Evolutionary conservation across 2,797 vertebrate genomes (phyloP).

Genomic region (Microhierax caerulescens): DNA sequence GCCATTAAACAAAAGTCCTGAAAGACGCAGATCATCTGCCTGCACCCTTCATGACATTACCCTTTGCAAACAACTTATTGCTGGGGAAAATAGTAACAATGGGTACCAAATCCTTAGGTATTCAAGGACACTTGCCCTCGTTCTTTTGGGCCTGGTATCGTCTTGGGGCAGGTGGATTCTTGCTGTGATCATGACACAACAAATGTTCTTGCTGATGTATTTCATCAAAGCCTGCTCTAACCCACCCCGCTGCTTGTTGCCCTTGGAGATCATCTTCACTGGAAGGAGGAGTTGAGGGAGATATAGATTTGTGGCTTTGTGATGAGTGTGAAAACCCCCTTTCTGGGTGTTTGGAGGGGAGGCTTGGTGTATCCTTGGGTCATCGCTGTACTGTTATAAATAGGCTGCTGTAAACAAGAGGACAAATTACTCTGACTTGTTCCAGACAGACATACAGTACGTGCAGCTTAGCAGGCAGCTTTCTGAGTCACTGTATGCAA

Average conservation of each 20-base stretch:
- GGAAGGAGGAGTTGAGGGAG: not conserved
- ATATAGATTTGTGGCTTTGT: not conserved
- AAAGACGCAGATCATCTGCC: not conserved
- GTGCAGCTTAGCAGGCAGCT: constrained; percentile 70
- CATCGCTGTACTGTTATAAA: constrained; percentile 51
- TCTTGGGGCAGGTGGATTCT: not conserved
- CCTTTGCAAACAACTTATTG: not conserved
- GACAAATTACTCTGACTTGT: constrained; percentile 63
- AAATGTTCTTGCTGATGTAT: not conserved
- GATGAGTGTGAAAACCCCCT: constrained; percentile 27
- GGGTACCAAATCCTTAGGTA: not conserved
- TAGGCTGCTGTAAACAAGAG: constrained; percentile 67
- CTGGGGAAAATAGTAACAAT: not conserved
- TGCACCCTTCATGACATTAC: not conserved
- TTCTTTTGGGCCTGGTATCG: not conserved
- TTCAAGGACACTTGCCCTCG: not conserved
- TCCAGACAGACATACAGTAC: constrained; percentile 67
- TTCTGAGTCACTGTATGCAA: constrained; percentile 71
- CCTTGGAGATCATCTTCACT: not conserved
- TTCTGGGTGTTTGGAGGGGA: constrained; percentile 12
- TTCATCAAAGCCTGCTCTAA: constrained; percentile 4
- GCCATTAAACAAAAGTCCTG: not conserved
- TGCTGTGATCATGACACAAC: not conserved
- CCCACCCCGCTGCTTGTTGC: not conserved
- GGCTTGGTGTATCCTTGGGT: constrained; percentile 15